Evolutionary conservation across 2,113 vertebrate genomes (phyloP).

Genomic region (Dicentrarchus labrax): DNA sequence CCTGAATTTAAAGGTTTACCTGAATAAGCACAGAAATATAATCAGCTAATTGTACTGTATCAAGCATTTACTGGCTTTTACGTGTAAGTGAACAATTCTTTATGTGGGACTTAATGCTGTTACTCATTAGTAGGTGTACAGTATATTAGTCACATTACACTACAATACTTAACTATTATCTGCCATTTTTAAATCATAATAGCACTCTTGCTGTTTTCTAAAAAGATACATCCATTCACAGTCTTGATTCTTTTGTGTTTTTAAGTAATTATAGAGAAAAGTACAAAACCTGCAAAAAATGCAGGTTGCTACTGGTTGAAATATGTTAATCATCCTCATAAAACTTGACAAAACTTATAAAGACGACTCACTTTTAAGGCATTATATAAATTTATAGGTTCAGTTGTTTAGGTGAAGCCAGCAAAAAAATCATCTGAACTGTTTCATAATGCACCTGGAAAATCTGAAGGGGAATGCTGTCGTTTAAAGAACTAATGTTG

Average conservation of each 20-base stretch:
- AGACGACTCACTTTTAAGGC: neutral
- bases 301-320: neutral
- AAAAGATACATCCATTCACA: too few species aligned
- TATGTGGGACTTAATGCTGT: neutral
- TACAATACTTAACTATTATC: neutral
- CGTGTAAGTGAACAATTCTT: slow-evolving; percentile 2
- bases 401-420: neutral
- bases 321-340: neutral
- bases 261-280: too few species aligned
- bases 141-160: neutral
- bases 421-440: neutral
- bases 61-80: slow-evolving; percentile 20
- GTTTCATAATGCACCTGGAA: neutral
- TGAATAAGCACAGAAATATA: neutral
- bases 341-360: neutral
- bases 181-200: too few species aligned
- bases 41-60: neutral
- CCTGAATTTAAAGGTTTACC: neutral
- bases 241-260: too few species aligned
- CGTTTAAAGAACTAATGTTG: neutral
- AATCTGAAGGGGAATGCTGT: too few species aligned
- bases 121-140: neutral
- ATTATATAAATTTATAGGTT: neutral
- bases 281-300: neutral
- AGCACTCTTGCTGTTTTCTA: too few species aligned